A percentile compares a stretch with the other conserved stretches of the same genome.
phyloP scores from a whole-genome alignment of 2,113 vertebrate genomes.

The Seriola aureovittata region DNA sequence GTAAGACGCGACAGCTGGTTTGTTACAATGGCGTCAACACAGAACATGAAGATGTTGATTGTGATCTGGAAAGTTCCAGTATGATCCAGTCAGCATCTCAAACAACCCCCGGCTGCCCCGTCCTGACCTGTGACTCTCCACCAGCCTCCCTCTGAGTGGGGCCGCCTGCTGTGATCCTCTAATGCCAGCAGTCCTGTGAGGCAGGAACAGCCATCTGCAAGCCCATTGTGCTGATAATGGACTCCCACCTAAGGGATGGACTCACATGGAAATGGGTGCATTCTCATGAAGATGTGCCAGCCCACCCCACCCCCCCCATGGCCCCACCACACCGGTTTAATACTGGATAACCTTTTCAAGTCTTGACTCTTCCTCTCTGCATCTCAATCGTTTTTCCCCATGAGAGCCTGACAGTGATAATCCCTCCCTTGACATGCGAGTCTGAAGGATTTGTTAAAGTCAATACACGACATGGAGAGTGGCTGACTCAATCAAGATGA shows the following conservation, averaged over 20 bases:
- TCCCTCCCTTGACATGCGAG: constrained; percentile 41
- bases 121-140: constrained; percentile 41
- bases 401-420: constrained; percentile 39
- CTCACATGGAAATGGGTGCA: constrained; percentile 73
- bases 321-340: constrained; percentile 23
- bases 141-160: constrained; percentile 48
- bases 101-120: constrained; percentile 1
- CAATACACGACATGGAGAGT: constrained; percentile 28
- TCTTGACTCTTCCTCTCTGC: constrained; percentile 54
- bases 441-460: constrained; percentile 51
- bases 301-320: constrained; percentile 6
- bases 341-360: constrained; percentile 59
- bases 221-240: constrained; percentile 76
- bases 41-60: constrained; percentile 8
- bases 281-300: constrained; percentile 69
- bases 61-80: constrained; percentile 28
- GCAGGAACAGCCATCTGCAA: constrained; percentile 73
- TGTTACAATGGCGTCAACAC: background rate
- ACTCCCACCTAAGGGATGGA: constrained; percentile 58
- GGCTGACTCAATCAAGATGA: constrained; percentile 52
- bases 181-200: constrained; percentile 39
- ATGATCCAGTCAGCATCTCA: constrained; percentile 10
- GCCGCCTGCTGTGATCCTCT: constrained; percentile 58
- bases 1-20: background rate
- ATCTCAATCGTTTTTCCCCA: constrained; percentile 64